These are phyloP conservation scores for Leptinotarsa haldemani DNA, from an alignment of 2,888 invertebrate species.

Conservation along the genomic window DNA sequence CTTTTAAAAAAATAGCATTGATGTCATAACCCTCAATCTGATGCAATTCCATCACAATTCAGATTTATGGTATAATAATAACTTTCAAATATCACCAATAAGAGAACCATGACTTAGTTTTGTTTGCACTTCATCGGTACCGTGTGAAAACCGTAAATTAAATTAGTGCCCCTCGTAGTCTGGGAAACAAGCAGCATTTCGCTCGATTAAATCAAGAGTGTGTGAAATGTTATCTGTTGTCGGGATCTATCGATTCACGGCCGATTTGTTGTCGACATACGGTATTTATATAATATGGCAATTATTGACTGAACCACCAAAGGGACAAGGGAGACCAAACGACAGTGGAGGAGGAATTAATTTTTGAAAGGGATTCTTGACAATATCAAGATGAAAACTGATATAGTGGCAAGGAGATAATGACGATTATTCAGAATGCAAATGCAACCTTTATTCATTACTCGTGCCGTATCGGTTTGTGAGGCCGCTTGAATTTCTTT, in stretches of 20 bases:
- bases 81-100: not conserved
- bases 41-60: too few relatives aligned
- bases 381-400: not conserved
- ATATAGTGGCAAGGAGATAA: too few relatives aligned
- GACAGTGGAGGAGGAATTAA: conserved; percentile 21
- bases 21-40: too few relatives aligned
- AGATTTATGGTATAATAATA: not conserved
- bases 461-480: too few relatives aligned
- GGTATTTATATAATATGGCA: conserved; percentile 61
- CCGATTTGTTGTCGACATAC: conserved; percentile 62
- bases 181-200: conserved; percentile 47
- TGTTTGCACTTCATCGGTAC: conserved; percentile 36
- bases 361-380: not conserved
- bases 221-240: conserved; percentile 63
- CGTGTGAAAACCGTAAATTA: conserved; percentile 44
- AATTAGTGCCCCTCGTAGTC: conserved; percentile 39
- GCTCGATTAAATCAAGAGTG: conserved; percentile 58
- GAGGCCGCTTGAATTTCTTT: too few relatives aligned
- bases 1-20: too few relatives aligned
- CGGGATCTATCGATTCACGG: conserved; percentile 62
- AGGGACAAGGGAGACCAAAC: conserved; percentile 46
- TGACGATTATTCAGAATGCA: too few relatives aligned
- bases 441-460: too few relatives aligned
- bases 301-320: conserved; percentile 56
- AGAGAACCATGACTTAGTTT: conserved; percentile 25